These are phyloP conservation scores for Eubucco bourcierii DNA, from an alignment of 2,113 vertebrate genomes.

Conservation along the genomic window DNA sequence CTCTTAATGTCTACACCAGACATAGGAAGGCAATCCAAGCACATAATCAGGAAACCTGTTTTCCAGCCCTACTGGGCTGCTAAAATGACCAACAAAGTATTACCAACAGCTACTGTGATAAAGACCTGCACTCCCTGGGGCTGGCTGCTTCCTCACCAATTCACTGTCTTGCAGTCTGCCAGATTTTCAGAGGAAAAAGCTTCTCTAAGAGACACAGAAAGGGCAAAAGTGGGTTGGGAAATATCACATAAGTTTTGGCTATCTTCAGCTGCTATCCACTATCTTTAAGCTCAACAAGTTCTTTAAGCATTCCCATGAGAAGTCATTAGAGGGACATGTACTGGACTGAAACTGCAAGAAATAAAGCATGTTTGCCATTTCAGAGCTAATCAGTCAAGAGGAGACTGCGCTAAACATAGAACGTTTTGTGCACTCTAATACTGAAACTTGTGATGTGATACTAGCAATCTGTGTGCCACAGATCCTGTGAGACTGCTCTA, in stretches of 20 bases:
- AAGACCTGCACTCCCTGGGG: neutral
- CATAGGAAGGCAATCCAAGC: neutral
- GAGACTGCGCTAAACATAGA: neutral
- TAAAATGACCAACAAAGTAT: neutral
- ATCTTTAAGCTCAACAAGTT: neutral
- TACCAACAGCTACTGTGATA: too few species aligned
- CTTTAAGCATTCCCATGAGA: neutral
- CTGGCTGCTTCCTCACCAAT: neutral
- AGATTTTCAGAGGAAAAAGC: neutral
- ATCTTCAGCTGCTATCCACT: neutral
- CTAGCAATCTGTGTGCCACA: neutral
- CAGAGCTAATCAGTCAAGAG: neutral
- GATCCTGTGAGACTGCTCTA: neutral
- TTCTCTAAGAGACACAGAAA: neutral
- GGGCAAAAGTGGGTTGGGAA: neutral
- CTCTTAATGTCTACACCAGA: neutral
- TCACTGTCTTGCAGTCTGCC: neutral
- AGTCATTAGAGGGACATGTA: neutral
- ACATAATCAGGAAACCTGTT: neutral
- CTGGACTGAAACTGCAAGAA: neutral
- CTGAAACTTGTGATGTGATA: neutral
- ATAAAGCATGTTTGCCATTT: neutral
- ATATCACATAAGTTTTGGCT: neutral
- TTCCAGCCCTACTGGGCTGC: neutral
- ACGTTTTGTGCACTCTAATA: neutral